Evolutionary conservation across 2,888 invertebrate genomes (phyloP).

Genomic region (Lycophotia porphyrea): DNA sequence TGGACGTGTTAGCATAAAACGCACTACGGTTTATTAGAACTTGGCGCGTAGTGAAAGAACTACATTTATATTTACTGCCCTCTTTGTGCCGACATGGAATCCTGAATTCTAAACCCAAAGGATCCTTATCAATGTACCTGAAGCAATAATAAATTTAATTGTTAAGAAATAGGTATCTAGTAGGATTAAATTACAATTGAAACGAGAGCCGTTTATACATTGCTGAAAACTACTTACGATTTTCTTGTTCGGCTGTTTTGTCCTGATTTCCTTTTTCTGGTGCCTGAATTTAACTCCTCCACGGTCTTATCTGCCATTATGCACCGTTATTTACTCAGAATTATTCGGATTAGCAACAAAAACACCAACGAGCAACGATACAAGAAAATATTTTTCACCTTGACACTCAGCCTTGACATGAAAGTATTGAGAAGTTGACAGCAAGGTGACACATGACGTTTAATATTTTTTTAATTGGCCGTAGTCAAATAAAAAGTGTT

Average conservation of each 20-base stretch:
- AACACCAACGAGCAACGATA: constrained; percentile 32
- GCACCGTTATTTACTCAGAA: constrained; percentile 33
- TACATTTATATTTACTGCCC: constrained; percentile 43
- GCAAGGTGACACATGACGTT: constrained; percentile 33
- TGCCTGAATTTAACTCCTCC: constrained; percentile 32
- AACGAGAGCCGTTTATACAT: constrained; percentile 46
- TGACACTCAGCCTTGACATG: constrained; percentile 31
- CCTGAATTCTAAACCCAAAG: constrained; percentile 38
- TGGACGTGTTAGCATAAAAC: constrained; percentile 38
- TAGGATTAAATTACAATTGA: constrained; percentile 47
- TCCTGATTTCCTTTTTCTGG: constrained; percentile 40
- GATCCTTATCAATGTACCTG: constrained; percentile 44
- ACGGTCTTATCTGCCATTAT: constrained; percentile 28
- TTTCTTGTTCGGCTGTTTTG: constrained; percentile 47
- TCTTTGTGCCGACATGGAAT: constrained; percentile 39
- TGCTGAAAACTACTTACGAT: constrained; percentile 47
- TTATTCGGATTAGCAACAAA: constrained; percentile 33
- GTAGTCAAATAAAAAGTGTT: constrained; percentile 39
- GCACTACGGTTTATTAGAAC: constrained; percentile 30
- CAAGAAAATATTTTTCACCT: constrained; percentile 32
- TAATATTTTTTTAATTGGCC: constrained; percentile 31
- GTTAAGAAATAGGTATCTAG: constrained; percentile 47
- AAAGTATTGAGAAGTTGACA: constrained; percentile 31
- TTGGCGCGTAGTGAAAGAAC: constrained; percentile 42
- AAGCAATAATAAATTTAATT: constrained; percentile 46